Conservation (phyloP, 2,113 vertebrate species). For the Oryzias javanicus region DNA sequence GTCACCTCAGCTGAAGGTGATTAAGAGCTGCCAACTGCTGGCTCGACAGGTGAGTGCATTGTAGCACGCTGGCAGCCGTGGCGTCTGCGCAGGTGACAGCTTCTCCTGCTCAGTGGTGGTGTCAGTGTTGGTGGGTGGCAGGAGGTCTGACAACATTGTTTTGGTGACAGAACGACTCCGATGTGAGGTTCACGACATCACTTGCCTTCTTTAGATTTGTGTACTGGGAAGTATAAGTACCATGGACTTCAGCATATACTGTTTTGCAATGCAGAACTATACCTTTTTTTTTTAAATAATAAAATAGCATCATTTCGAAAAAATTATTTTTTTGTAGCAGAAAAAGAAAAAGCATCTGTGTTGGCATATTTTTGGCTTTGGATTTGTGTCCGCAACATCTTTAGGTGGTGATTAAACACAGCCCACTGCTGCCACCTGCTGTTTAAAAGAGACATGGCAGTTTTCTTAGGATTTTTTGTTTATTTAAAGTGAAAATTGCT, state of each 20-base stretch:
- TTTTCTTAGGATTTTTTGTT: not conserved
- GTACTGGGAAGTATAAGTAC: slow-evolving; percentile 47
- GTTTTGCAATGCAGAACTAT: slow-evolving; percentile 18
- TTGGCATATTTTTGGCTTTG: slow-evolving; percentile 1
- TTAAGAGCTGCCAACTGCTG: slow-evolving; percentile 69
- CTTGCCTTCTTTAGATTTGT: slow-evolving; percentile 68
- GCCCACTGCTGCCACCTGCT: slow-evolving; percentile 69
- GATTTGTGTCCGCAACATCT: slow-evolving; percentile 21
- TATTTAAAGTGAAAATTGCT: no score
- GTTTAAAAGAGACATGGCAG: slow-evolving; percentile 23
- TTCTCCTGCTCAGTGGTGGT: slow-evolving; percentile 58
- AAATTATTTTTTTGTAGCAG: not conserved
- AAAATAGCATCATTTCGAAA: slow-evolving; percentile 9
- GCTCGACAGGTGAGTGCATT: slow-evolving; percentile 69
- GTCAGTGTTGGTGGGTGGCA: slow-evolving; percentile 65
- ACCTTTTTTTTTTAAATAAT: slow-evolving; percentile 15
- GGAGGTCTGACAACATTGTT: slow-evolving; percentile 65
- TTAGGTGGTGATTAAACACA: slow-evolving; percentile 25
- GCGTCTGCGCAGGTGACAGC: slow-evolving; percentile 69
- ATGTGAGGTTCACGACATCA: slow-evolving; percentile 65
- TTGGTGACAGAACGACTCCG: slow-evolving; percentile 67
- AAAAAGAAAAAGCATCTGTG: slow-evolving; percentile 32
- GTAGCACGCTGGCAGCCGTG: slow-evolving; percentile 65
- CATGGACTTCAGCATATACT: slow-evolving; percentile 26
- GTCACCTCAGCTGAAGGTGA: slow-evolving; percentile 63